Evolutionary conservation across 2,113 vertebrate species (phyloP).

Genomic region (Perca fluviatilis): DNA sequence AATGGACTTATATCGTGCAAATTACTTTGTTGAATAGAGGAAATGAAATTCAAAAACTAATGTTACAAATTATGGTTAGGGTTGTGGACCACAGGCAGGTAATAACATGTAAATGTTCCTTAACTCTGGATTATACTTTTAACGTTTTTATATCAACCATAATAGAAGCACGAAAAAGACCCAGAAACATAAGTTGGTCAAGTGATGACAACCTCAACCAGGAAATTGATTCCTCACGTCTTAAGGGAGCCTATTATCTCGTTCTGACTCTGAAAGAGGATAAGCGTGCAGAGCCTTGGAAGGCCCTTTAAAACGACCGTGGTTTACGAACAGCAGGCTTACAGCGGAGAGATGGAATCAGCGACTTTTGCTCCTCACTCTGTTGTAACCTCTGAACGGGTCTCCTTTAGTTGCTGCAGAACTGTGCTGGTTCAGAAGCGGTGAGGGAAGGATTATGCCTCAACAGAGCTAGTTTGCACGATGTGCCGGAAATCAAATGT

Average conservation of each 20-base stretch:
- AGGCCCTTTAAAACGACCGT: slow-evolving; percentile 69
- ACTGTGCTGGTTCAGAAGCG: slow-evolving; percentile 16
- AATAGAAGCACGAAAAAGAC: background rate
- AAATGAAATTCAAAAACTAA: background rate
- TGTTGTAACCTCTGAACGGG: background rate
- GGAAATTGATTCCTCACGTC: slow-evolving; percentile 54
- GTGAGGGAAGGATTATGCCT: background rate
- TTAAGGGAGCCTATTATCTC: slow-evolving; percentile 75
- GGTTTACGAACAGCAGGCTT: slow-evolving; percentile 64
- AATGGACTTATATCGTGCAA: background rate
- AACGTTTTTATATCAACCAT: background rate
- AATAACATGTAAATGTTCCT: background rate
- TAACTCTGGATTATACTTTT: background rate
- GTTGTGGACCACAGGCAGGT: background rate
- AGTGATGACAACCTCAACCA: slow-evolving; percentile 6
- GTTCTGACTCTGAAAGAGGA: slow-evolving; percentile 64
- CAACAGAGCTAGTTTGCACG: background rate
- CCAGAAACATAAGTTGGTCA: slow-evolving; percentile 31
- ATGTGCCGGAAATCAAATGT: background rate
- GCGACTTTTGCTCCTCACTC: slow-evolving; percentile 23
- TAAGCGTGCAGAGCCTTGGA: slow-evolving; percentile 62
- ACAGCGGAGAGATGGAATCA: slow-evolving; percentile 35
- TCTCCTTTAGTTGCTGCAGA: slow-evolving; percentile 11
- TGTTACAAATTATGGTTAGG: background rate
- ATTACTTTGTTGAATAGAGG: background rate